Conservation (phyloP, 2,113 vertebrate species). For the Eonycteris spelaea region DNA sequence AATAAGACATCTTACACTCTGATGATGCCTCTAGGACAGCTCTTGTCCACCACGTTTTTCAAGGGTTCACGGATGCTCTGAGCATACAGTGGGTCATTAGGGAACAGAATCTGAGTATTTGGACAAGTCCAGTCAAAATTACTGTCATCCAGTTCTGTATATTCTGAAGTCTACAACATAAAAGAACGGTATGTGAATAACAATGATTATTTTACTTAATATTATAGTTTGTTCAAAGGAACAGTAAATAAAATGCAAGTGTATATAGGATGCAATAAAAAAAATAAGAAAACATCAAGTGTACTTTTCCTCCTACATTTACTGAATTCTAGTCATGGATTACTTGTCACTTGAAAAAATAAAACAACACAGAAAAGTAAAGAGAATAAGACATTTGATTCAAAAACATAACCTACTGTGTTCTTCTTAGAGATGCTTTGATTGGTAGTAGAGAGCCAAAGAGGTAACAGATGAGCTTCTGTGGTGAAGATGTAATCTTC, state of each 20-base stretch:
- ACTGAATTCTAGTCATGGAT: background rate
- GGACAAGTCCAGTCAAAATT: constrained; percentile 99
- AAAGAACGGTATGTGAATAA: background rate
- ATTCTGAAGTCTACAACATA: constrained; percentile 82
- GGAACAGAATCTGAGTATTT: constrained; percentile 96
- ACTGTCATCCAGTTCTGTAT: constrained; percentile 94
- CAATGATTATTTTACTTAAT: background rate
- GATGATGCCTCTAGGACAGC: constrained; percentile 90
- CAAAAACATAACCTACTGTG: constrained; percentile 76
- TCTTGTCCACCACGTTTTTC: constrained; percentile 96
- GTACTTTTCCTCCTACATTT: background rate
- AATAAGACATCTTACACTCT: constrained; percentile 81
- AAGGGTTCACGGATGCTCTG: constrained; percentile 95
- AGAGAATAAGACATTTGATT: background rate
- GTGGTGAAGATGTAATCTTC: constrained; percentile 99
- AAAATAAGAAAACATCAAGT: background rate
- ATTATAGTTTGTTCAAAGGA: background rate
- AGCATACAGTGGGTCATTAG: constrained; percentile 94
- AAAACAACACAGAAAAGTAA: background rate
- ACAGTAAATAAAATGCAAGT: background rate
- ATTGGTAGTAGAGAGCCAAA: constrained; percentile 93
- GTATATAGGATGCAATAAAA: background rate
- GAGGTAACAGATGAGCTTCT: constrained; percentile 97
- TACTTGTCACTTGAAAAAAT: background rate
- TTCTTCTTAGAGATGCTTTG: constrained; percentile 84